Evolutionary conservation across 2,113 vertebrate species (phyloP), one percentile per base, ranked within the genome.

Genomic region (Anguilla rostrata): DNA sequence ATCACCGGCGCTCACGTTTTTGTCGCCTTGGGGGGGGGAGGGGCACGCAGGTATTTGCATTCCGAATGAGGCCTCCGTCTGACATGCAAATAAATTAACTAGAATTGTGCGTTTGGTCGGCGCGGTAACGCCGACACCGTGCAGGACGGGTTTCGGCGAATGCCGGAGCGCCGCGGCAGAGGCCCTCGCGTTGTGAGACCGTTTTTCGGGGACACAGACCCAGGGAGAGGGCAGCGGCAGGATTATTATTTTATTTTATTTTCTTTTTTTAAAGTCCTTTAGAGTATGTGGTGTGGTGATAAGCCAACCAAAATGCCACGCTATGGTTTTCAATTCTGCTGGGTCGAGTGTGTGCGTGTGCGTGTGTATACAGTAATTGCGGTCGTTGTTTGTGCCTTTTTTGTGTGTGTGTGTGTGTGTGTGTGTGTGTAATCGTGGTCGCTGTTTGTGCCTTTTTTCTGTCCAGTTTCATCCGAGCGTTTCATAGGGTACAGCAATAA

Each of bases 71-170:
- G 85, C 87, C 88, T 91, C 91, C 88, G 91, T 92, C 92, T 91
- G 88, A 93, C 93, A 94, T 94, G 93, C 93, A 94, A 94, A 95
- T 94, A 84, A 94, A 91, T 91, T 91, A 90, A 88, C 86, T 90
- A 93, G 91, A 94, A 92, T 95, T 93, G 92, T 94, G 92, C 92
- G 92, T 94, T 92, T 92, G 43, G 88, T 88, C 89, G 78, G 88
- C 88, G 86, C 88, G 29, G 18, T 88, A 91, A 85, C 92, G 82
- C 89, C 85, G 91, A 85, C 92, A 81, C 89, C 85, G 91, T 88
- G 88, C 79, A 87, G 89, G 39, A 84, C 81, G n/a, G 66, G 63
- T 82, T 84, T 26, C 34, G 79, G 83, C 79, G 78, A 87, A 84
- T 57, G 60, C 81, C 60, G 34, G 63, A 79, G 78, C 26, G 41